phyloP scores from a whole-genome alignment of 1,140 invertebrate genomes.

The Maniola jurtina region DNA sequence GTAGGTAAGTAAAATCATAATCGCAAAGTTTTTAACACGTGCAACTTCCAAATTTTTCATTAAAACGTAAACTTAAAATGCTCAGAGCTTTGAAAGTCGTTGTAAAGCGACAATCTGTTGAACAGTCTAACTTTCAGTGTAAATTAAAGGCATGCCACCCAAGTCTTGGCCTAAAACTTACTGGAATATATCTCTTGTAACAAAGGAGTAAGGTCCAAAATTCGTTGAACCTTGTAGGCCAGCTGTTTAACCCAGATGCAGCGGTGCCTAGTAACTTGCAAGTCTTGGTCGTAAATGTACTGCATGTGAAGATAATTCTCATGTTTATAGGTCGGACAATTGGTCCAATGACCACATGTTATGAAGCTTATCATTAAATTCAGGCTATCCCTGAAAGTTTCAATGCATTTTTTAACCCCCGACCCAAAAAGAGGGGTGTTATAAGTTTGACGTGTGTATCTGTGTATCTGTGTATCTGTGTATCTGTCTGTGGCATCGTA shows the following conservation, averaged over 20 bases:
- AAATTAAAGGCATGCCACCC: neutral
- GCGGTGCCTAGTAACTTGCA: conserved; percentile 14
- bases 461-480: too few relatives aligned
- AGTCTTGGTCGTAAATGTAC: conserved; percentile 15
- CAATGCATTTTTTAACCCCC: too few relatives aligned
- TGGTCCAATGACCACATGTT: conserved; percentile 3
- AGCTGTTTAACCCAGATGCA: conserved; percentile 14
- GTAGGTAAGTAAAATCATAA: too few relatives aligned
- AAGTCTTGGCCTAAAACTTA: neutral
- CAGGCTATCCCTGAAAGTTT: neutral
- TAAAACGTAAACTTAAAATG: neutral
- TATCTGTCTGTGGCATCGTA: too few relatives aligned
- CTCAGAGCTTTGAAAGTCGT: neutral
- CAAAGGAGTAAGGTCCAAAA: neutral
- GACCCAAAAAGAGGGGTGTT: too few relatives aligned
- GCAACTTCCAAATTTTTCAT: neutral
- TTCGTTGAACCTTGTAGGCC: neutral
- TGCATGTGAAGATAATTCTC: conserved; percentile 12
- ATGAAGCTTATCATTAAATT: neutral
- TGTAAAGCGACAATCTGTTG: conserved; percentile 11
- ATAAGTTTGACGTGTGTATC: too few relatives aligned
- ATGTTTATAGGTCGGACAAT: conserved; percentile 10
- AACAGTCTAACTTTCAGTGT: conserved; percentile 6
- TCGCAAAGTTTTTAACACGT: too few relatives aligned
- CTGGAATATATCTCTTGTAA: neutral